Evolutionary conservation across 2,888 invertebrate species (phyloP).

Genomic region (Yponomeuta cagnagella): DNA sequence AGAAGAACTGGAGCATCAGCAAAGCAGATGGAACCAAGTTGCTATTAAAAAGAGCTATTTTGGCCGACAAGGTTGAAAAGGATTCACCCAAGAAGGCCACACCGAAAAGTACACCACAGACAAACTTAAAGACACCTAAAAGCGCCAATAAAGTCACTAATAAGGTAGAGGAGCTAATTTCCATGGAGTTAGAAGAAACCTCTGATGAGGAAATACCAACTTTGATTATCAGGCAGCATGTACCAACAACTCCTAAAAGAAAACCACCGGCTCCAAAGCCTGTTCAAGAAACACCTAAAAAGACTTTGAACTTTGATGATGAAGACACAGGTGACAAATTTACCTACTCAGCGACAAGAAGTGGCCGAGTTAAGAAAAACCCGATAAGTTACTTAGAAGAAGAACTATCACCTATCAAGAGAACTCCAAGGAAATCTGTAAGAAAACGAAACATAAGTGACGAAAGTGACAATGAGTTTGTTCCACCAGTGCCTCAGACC

Average conservation of each 20-base stretch:
- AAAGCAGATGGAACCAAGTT: slow-evolving; percentile 67
- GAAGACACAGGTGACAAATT: slow-evolving; percentile 36
- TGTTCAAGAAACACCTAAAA: slow-evolving; percentile 51
- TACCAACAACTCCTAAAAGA: slow-evolving; percentile 49
- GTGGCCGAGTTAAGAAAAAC: slow-evolving; percentile 32
- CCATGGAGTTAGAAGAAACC: slow-evolving; percentile 59
- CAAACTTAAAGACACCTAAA: slow-evolving; percentile 38
- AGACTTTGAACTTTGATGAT: slow-evolving; percentile 50
- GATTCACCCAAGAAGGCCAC: slow-evolving; percentile 47
- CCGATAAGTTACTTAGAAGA: slow-evolving; percentile 13
- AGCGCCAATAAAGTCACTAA: slow-evolving; percentile 37
- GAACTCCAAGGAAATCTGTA: slow-evolving; percentile 40
- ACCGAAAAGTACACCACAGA: slow-evolving; percentile 29
- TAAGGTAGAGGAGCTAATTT: slow-evolving; percentile 49
- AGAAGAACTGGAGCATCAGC: slow-evolving; percentile 61
- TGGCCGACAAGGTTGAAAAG: slow-evolving; percentile 59
- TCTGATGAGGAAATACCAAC: slow-evolving; percentile 65
- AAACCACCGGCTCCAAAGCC: slow-evolving; percentile 43
- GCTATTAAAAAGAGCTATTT: slow-evolving; percentile 62
- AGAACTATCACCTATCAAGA: slow-evolving; percentile 18
- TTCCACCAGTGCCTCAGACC: slow-evolving; percentile 32
- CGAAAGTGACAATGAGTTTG: slow-evolving; percentile 55
- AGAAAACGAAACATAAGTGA: slow-evolving; percentile 32
- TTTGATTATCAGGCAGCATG: slow-evolving; percentile 53
- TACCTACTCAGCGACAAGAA: slow-evolving; percentile 35